Base-by-base conservation (phyloP, 2,113 vertebrate species). In the Alexandromys fortis region DNA sequence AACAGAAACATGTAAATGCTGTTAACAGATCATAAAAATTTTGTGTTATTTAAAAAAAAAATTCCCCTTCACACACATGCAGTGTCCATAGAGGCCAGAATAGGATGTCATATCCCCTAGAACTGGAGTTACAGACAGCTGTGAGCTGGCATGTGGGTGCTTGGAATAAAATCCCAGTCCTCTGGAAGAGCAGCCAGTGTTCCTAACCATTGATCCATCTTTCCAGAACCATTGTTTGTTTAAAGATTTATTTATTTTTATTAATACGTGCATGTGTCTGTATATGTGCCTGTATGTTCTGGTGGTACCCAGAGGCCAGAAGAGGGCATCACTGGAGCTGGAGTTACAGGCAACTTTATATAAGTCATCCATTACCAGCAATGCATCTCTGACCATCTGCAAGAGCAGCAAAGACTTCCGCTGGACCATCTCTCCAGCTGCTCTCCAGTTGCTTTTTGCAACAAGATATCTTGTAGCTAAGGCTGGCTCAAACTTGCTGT, bases 11-110 rank as follows among this genome's bases (percentile, higher is more conserved):
- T 72, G 35, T 72, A 19, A 93, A 72, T 52, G 3, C 7, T 67
- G 92, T 83, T 73, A 81, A 67, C 65, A 92, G 12, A 86, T 49
- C 55, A 85, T 6, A 87, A 95, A 90, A 72, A 81, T 87, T 90
- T 83, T 47, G 81, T n/a, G 22, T 58, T 82, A 52, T 19, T 38
- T 30, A 10, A 73, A 65, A 30, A 68, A 79, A 42, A 45, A 26
- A 1, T 8, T 8, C 2, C 52, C 52, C 78, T 82, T 21, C 38
- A 77, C 26, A 77, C 26, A 47, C 24, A 52, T 35, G 28, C 33
- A 81, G 77, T n/a, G 78, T 52, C 52, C 52, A 81, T 35, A 81
- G 49, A 81, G 78, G 79, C 55, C 22, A 82, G 52, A 82, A n/a
- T 35, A 82, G 22, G 49, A n/a, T n/a, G 28, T 79, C 33, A n/a